Base-by-base conservation (phyloP, 2,888 invertebrate genomes). In the Dryocosmus kuriphilus region DNA sequence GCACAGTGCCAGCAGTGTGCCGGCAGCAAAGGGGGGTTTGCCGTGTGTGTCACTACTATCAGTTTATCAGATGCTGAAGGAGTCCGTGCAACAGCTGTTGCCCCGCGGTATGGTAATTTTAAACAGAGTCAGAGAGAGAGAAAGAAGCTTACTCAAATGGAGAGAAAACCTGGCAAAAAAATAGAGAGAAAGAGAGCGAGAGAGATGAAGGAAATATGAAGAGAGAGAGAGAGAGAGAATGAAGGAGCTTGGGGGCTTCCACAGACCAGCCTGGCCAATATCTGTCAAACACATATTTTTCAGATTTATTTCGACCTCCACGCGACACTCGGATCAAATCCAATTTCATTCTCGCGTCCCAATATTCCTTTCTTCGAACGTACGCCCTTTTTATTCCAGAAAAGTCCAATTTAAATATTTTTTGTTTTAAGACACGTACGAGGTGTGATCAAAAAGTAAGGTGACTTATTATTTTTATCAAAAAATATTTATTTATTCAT, bases 281-380 rank as follows among this genome's bases (percentile, higher is more conserved):
- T 90, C 89, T 90, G 90, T 89, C 90, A 89, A 90, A 90, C 88
- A 86, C 90, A 89, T 88, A 89, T 90, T 89, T 90, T 88, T 87
- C 86, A 87, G 88, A 89, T 90, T 89, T 89, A 90, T 90, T 89
- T 87, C 86, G 77, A 85, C 84, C 83, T 80, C 78, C 85, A 79
- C 80, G 79, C 80, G 78, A 82, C 81, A 77, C 79, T 79, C 77
- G 76, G 78, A 81, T 85, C 83, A 85, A 83, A 86, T 84, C 85
- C 88, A 88, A 90, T 90, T 89, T 89, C 87, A 89, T 90, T 89
- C 87, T 87, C 86, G 80, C 81, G 79, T 81, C 62, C 76, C 84
- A 80, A 80, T 79, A 79, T 79, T 73, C 76, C 22, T 30, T 27
- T 22, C 30, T 22, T 73, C 71, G n/a, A 57, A 35, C 38, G n/a